phyloP scores from a whole-genome alignment of 2,113 vertebrate genomes.

The Mustela nigripes region DNA sequence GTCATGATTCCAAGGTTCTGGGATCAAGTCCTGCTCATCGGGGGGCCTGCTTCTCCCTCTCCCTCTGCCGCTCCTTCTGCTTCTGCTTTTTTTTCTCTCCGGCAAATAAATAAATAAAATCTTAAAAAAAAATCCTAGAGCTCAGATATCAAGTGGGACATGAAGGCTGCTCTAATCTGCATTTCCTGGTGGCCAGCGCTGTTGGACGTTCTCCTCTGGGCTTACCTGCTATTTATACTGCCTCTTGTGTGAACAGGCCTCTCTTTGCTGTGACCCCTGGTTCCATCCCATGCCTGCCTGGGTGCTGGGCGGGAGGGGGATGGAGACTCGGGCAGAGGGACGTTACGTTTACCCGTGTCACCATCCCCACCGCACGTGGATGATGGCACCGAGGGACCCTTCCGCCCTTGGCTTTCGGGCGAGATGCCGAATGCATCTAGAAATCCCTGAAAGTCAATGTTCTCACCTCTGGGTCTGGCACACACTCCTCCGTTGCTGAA shows the following conservation, averaged over 20 bases:
- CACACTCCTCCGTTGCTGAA: constrained; percentile 44
- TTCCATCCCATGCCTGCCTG: background rate
- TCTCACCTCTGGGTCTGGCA: constrained; percentile 64
- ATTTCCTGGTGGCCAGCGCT: background rate
- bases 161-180: background rate
- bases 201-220: background rate
- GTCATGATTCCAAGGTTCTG: background rate
- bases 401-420: accelerated
- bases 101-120: background rate
- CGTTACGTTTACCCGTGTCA: too few species aligned
- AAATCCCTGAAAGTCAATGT: accelerated
- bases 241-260: background rate
- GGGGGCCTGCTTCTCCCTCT: background rate
- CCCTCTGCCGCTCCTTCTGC: background rate
- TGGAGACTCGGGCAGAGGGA: background rate
- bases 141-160: background rate
- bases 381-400: accelerated
- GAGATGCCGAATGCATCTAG: accelerated
- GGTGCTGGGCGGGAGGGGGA: background rate
- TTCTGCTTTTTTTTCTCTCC: background rate
- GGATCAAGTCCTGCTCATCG: too few species aligned
- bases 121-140: background rate
- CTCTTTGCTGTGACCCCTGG: background rate
- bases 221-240: background rate
- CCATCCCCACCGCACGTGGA: accelerated